phyloP scores from a whole-genome alignment of 2,113 vertebrate genomes.

The Sylvia atricapilla region DNA sequence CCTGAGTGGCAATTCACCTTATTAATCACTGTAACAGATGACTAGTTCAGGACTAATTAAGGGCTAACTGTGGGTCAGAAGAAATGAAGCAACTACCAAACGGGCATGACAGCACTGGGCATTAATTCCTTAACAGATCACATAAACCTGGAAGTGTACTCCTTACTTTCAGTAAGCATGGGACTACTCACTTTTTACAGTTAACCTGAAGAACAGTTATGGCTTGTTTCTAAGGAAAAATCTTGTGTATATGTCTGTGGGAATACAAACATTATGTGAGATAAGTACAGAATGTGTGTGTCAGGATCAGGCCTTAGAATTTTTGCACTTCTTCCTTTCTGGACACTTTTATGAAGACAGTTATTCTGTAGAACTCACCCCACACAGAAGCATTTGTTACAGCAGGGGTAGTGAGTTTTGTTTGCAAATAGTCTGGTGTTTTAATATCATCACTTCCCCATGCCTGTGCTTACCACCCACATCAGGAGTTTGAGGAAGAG shows the following conservation, averaged over 20 bases:
- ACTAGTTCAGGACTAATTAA: constrained; percentile 29
- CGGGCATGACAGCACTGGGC: neutral
- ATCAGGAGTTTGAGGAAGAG: neutral
- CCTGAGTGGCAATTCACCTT: neutral
- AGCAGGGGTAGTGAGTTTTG: neutral
- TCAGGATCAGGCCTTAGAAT: neutral
- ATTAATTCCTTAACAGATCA: neutral
- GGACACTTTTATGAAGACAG: neutral
- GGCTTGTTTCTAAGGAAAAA: neutral
- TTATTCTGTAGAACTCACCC: neutral
- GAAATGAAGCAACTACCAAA: neutral
- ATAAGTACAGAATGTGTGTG: neutral
- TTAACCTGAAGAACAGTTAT: neutral
- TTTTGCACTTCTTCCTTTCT: neutral
- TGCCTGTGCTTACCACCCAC: neutral
- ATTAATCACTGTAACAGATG: constrained; percentile 8
- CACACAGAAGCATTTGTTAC: neutral
- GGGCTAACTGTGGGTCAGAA: neutral
- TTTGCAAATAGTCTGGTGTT: neutral
- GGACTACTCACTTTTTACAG: neutral
- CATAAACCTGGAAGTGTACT: neutral
- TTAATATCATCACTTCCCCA: neutral
- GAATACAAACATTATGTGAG: neutral
- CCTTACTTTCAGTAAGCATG: neutral
- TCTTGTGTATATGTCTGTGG: neutral